A percentile compares a stretch with the other conserved stretches of the same genome.
phyloP scores from a whole-genome alignment of 2,888 invertebrate species.

The Mycalesis mineus region DNA sequence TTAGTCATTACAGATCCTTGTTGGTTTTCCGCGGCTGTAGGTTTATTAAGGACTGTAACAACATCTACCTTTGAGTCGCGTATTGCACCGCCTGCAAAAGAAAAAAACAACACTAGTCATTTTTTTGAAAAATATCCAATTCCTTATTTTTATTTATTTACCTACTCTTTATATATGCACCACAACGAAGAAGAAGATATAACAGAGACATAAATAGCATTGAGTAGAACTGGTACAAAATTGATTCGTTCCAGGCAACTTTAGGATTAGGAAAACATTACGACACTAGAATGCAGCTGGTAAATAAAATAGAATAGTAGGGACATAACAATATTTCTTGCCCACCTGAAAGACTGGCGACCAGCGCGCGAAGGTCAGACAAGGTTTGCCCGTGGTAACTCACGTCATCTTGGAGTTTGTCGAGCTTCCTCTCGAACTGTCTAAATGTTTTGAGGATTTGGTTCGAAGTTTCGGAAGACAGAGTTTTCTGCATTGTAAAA shows the following conservation, averaged over 20 bases:
- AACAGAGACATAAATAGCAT: too few species aligned
- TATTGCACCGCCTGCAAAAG: conserved; percentile 31
- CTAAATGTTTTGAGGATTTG: conserved; percentile 48
- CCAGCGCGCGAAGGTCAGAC: conserved; percentile 47
- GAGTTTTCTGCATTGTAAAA: conserved; percentile 33
- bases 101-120: too few species aligned
- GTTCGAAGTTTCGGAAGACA: conserved; percentile 44
- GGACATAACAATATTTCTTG: too few species aligned
- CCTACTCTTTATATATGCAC: too few species aligned
- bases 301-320: too few species aligned
- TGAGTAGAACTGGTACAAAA: too few species aligned
- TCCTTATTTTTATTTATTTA: too few species aligned
- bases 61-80: conserved; percentile 33
- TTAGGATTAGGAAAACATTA: too few species aligned
- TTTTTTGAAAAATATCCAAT: too few species aligned
- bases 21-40: conserved; percentile 37
- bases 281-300: too few species aligned
- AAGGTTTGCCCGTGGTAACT: conserved; percentile 52
- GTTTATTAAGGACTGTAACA: conserved; percentile 34
- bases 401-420: conserved; percentile 56
- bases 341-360: conserved; percentile 40
- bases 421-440: conserved; percentile 55
- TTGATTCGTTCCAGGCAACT: too few species aligned
- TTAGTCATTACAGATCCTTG: conserved; percentile 32
- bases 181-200: too few species aligned